These are phyloP conservation scores for Acinonyx jubatus DNA, from an alignment of 2,113 vertebrate genomes.

Conservation along the genomic window DNA sequence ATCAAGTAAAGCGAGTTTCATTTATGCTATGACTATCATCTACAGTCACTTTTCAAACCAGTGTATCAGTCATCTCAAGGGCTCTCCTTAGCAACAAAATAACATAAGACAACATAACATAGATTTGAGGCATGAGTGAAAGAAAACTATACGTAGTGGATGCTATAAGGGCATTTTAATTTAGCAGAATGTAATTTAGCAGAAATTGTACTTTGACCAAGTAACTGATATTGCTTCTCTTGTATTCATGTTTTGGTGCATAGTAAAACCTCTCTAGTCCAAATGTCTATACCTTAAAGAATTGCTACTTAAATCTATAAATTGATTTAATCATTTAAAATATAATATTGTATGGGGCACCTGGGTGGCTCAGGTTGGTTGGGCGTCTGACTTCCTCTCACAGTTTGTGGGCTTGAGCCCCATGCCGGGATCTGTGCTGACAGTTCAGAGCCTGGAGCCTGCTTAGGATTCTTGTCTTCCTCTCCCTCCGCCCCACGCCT, in stretches of 20 bases:
- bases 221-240: not conserved
- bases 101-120: not conserved
- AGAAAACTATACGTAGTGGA: not conserved
- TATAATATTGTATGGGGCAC: not conserved
- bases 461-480: too few relatives aligned
- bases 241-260: not conserved
- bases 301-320: not conserved
- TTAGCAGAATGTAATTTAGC: slow-evolving; percentile 24
- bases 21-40: slow-evolving; percentile 18
- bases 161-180: slow-evolving; percentile 42
- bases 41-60: slow-evolving; percentile 14
- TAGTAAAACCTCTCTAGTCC: not conserved
- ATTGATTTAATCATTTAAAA: not conserved
- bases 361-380: too few relatives aligned
- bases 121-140: not conserved
- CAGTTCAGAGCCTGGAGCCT: too few relatives aligned
- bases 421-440: too few relatives aligned
- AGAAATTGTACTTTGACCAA: slow-evolving; percentile 3
- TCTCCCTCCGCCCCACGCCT: too few relatives aligned
- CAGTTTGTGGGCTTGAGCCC: too few relatives aligned
- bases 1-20: not conserved
- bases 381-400: too few relatives aligned
- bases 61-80: not conserved
- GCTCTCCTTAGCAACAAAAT: not conserved
- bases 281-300: slow-evolving; percentile 7